phyloP scores from a whole-genome alignment of 64 coral and sea anemone genomes.

The Stichodactyla helianthus region DNA sequence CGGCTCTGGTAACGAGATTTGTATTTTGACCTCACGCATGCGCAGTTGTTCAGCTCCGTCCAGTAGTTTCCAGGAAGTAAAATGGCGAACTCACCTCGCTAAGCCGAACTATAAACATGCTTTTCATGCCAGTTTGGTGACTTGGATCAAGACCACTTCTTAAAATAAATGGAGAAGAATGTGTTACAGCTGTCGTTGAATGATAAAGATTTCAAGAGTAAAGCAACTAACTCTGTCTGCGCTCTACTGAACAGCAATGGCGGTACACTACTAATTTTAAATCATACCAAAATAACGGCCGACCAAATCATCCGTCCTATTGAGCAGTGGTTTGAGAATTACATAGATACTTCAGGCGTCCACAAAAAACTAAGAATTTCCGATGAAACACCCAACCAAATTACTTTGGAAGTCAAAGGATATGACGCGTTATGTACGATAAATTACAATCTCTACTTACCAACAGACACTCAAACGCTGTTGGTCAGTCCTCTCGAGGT shows the following conservation, averaged over 20 bases:
- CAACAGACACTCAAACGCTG: not conserved
- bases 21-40: too few species aligned
- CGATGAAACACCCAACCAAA: not conserved
- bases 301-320: not conserved
- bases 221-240: not conserved
- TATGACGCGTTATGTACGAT: not conserved
- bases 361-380: not conserved
- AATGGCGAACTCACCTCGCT: too few species aligned
- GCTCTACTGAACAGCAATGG: constrained; percentile 24
- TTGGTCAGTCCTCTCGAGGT: not conserved
- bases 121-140: not conserved
- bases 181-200: not conserved
- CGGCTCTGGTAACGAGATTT: too few species aligned
- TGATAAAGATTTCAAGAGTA: not conserved
- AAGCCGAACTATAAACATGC: not conserved
- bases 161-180: not conserved
- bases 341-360: not conserved
- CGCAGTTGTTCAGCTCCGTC: too few species aligned
- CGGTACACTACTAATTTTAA: constrained; percentile 12
- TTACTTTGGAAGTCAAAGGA: constrained; percentile 17
- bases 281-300: not conserved
- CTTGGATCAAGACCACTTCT: not conserved
- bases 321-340: not conserved
- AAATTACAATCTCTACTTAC: constrained; percentile 29
- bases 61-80: too few species aligned